phyloP scores from a whole-genome alignment of 2,797 vertebrate genomes.

The Chloroceryle inda region DNA sequence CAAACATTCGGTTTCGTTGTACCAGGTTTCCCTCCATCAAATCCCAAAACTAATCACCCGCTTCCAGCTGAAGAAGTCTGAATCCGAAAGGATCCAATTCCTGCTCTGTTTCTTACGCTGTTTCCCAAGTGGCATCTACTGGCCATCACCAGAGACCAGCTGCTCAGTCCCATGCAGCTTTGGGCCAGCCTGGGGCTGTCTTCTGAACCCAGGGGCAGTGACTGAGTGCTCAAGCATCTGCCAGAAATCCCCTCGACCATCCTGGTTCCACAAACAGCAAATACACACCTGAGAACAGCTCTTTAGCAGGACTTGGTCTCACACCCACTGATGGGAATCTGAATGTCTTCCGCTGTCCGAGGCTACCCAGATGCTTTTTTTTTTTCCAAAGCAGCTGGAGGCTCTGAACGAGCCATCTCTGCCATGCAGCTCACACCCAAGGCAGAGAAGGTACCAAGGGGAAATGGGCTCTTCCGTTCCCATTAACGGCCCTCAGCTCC shows the following conservation, averaged over 20 bases:
- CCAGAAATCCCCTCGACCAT: background rate
- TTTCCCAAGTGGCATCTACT: background rate
- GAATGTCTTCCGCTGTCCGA: background rate
- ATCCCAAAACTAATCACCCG: background rate
- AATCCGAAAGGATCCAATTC: background rate
- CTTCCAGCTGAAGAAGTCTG: background rate
- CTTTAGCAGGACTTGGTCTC: background rate
- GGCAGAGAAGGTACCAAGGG: background rate
- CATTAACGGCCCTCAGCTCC: background rate
- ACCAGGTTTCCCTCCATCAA: background rate
- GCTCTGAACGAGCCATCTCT: background rate
- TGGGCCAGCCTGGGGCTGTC: background rate
- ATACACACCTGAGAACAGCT: background rate
- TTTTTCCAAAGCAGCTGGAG: background rate
- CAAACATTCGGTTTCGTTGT: background rate
- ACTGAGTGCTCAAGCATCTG: background rate
- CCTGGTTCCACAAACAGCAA: background rate
- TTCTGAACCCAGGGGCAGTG: background rate
- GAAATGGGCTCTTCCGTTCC: conserved; percentile 28
- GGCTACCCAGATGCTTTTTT: background rate
- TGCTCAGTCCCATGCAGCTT: accelerated
- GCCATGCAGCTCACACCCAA: background rate
- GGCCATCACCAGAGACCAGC: background rate
- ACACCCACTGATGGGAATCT: background rate
- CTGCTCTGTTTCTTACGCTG: background rate